Base-by-base conservation (phyloP, 2,113 vertebrate species). In the Osmerus mordax region DNA sequence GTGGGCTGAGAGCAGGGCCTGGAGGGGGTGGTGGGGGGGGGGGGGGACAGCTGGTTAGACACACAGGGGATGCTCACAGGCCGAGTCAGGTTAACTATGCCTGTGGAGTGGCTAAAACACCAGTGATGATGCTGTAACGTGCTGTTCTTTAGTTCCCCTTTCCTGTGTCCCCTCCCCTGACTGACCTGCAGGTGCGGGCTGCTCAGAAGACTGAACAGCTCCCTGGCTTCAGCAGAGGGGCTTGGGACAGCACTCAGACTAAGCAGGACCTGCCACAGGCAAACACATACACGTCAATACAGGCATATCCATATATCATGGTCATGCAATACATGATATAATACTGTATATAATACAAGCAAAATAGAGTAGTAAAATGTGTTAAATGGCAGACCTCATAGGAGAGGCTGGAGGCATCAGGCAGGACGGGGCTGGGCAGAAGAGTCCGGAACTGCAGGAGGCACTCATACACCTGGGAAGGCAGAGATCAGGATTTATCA, bases 1-100 rank as follows among this genome's bases (percentile, higher is more conserved):
- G 19, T 98, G 95, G 61, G 93, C 93, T 0, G 86, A 93, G 1
- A 98, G 87, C 63, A 98, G 87, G 58, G 95, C 95, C 96, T 97
- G 77, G 63, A 28, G 55, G 32, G 66, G 55, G 32, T 62, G 70
- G 3, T 14, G 56, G 29, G 55, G 32, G 66, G 55, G 32, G 66
- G 70, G 3, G 16, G 56, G 29, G 14, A 73, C 47, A 65, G 12
- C 29, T 2, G 19, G 23, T n/a, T 2, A 65, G n/a, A 29, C 21
- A 55, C 54, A 12, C 16, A 15, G 65, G 65, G 51, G 3, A 54
- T 19, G n/a, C 2, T 15, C 4, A 8, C 47, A 53, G 16, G 52
- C 16, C 53, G 41, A 53, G n/a, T 25, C 13, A 3, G 21, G n/a
- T 21, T 23, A 61, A 21, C 21, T 21, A 61, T 28, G 25, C 32